A percentile compares a stretch with the other conserved stretches of the same genome.
Conservation (phyloP, 2,113 vertebrate species). For the Microtus oregoni region DNA sequence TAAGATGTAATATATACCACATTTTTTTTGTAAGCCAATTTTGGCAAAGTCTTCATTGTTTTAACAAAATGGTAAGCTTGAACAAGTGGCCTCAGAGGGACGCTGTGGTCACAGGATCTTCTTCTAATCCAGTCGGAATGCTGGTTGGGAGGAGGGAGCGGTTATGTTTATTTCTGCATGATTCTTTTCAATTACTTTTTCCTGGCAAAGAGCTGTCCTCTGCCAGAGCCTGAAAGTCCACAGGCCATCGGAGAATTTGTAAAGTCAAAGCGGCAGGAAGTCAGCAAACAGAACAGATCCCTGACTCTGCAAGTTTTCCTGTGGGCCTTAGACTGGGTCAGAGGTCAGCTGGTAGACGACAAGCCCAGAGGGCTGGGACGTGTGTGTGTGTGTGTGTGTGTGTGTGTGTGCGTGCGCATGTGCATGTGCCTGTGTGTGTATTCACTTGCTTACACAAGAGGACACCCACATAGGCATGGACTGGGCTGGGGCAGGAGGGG, state of each 20-base stretch:
- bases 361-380: neutral
- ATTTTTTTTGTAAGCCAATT: conserved; percentile 35
- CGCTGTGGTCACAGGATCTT: neutral
- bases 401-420: neutral
- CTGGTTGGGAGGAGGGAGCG: neutral
- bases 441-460: neutral
- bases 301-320: neutral
- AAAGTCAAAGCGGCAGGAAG: neutral
- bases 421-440: neutral
- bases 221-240: neutral
- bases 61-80: neutral
- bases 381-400: neutral
- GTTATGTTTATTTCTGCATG: conserved; percentile 6
- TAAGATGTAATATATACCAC: conserved; percentile 33
- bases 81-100: neutral
- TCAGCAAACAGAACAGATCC: neutral
- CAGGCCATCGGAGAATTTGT: neutral
- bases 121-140: neutral
- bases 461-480: neutral
- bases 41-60: conserved; percentile 31
- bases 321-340: neutral
- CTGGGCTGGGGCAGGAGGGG: neutral
- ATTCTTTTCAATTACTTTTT: conserved; percentile 6
- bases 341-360: neutral
- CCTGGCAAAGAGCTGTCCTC: conserved; percentile 31